Evolutionary conservation across 2,888 invertebrate genomes (phyloP).

Genomic region (Euzetes globulus): DNA sequence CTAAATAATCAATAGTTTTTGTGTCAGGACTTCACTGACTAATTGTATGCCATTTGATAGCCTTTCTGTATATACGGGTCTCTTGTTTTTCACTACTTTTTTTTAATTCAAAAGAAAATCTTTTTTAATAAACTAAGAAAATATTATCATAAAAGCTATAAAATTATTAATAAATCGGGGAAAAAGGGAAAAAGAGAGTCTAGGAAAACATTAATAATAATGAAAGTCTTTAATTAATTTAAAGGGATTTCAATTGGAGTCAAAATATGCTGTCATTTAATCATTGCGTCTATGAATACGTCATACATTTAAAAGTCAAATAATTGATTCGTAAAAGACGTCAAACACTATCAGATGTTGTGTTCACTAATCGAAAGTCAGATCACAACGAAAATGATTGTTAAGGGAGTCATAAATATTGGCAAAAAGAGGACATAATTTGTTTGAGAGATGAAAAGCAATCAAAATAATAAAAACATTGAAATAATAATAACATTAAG

Average conservation of each 20-base stretch:
- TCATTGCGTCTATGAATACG: background rate
- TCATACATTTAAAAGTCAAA: background rate
- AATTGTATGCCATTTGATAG: background rate
- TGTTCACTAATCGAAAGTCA: background rate
- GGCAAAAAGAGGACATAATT: background rate
- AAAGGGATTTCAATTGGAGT: background rate
- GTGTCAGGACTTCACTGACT: slow-evolving; percentile 25
- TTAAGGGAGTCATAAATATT: background rate
- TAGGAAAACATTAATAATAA: too few species aligned
- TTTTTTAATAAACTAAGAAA: too few species aligned
- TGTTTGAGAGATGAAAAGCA: background rate
- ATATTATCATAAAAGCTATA: too few species aligned
- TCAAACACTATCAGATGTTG: background rate
- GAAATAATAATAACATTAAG: background rate
- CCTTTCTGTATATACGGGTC: background rate
- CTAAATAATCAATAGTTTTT: slow-evolving; percentile 12
- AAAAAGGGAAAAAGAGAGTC: too few species aligned
- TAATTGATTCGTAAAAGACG: background rate
- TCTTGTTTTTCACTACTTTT: too few species aligned
- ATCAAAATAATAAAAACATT: slow-evolving; percentile 3
- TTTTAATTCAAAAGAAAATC: too few species aligned
- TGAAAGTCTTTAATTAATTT: background rate
- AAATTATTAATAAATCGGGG: too few species aligned
- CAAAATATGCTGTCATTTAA: background rate
- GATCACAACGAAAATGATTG: background rate